Conservation (phyloP, 2,113 vertebrate species). For the Ariopsis seemanni region DNA sequence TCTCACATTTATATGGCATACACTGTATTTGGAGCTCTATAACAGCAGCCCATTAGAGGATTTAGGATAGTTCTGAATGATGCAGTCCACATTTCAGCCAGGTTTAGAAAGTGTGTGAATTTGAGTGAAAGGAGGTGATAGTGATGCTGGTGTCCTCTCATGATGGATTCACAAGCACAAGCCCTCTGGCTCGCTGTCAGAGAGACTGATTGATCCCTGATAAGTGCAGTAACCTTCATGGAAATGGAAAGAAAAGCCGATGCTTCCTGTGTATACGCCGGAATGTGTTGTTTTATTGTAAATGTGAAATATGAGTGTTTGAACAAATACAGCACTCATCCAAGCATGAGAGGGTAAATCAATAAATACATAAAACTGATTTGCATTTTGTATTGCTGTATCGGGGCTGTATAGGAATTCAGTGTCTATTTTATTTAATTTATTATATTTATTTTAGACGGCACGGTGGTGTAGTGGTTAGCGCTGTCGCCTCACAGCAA, state of each 20-base stretch:
- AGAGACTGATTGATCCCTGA: slow-evolving; percentile 33
- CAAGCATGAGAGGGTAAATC: background rate
- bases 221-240: slow-evolving; percentile 22
- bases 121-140: slow-evolving; percentile 19
- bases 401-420: background rate
- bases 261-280: slow-evolving; percentile 7
- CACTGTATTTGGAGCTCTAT: background rate
- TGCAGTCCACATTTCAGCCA: background rate
- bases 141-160: slow-evolving; percentile 4
- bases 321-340: background rate
- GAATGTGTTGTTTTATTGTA: background rate
- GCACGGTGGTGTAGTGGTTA: too few species aligned
- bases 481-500: too few species aligned
- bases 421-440: background rate
- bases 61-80: background rate
- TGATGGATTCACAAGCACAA: slow-evolving; percentile 39
- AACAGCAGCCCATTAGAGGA: background rate
- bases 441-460: background rate
- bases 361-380: background rate
- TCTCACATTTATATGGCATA: background rate
- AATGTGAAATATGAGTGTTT: background rate
- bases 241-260: slow-evolving; percentile 25
- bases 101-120: background rate
- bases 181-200: slow-evolving; percentile 43
- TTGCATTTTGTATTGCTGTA: background rate